A percentile compares a stretch with the other conserved stretches of the same genome.
Evolutionary conservation across 2,888 invertebrate species (phyloP).

Genomic region (Scaptomyza parva): DNA sequence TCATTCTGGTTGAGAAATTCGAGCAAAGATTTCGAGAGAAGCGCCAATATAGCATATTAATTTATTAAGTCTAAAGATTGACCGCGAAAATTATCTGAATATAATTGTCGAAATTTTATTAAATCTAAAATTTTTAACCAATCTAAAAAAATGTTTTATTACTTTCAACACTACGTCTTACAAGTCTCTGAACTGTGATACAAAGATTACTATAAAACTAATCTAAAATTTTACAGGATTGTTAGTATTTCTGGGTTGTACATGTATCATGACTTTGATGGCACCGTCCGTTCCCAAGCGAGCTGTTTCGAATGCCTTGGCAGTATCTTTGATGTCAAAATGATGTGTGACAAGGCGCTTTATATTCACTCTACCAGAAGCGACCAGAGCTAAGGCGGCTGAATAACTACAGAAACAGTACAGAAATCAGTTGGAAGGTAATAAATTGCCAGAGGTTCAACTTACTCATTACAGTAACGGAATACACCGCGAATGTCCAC

Average conservation of each 20-base stretch:
- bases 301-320: slow-evolving; percentile 93
- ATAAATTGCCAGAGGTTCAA: slow-evolving; percentile 82
- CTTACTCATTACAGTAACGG: slow-evolving; percentile 94
- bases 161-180: neutral
- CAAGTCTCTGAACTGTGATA: neutral
- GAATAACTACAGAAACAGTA: slow-evolving; percentile 88
- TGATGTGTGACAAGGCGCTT: slow-evolving; percentile 94
- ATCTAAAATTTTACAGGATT: slow-evolving; percentile 81
- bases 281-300: slow-evolving; percentile 89
- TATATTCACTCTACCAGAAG: slow-evolving; percentile 91
- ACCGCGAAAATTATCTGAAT: neutral
- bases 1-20: neutral
- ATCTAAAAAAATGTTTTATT: slow-evolving; percentile 3
- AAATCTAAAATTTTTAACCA: slow-evolving; percentile 2
- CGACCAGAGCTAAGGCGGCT: slow-evolving; percentile 91
- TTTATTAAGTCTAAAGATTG: slow-evolving; percentile 1
- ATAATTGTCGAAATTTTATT: neutral
- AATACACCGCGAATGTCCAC: slow-evolving; percentile 97
- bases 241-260: slow-evolving; percentile 86
- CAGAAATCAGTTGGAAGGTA: neutral
- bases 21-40: slow-evolving; percentile 1
- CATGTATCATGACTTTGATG: slow-evolving; percentile 96
- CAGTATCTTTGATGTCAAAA: slow-evolving; percentile 90
- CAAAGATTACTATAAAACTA: neutral
- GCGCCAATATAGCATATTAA: slow-evolving; percentile 19